Conservation (phyloP, 2,113 vertebrate species). For the Chauna torquata region DNA sequence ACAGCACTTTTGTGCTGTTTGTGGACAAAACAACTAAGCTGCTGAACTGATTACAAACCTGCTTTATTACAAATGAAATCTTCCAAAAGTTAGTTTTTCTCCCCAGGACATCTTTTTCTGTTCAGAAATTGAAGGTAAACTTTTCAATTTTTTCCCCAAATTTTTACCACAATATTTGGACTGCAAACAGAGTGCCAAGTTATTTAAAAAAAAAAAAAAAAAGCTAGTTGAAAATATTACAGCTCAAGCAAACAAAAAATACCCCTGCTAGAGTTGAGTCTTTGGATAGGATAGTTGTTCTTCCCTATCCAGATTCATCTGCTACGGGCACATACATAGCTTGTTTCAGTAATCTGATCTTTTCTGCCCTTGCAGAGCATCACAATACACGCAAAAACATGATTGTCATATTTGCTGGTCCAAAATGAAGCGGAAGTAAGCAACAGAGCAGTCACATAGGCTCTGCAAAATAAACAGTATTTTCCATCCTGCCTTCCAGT, state of each 20-base stretch:
- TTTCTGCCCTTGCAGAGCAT: neutral
- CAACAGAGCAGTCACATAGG: neutral
- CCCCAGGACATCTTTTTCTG: neutral
- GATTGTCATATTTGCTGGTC: neutral
- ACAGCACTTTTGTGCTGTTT: neutral
- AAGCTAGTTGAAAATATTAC: neutral
- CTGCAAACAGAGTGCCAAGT: neutral
- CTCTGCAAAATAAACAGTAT: neutral
- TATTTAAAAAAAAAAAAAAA: neutral
- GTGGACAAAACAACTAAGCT: neutral
- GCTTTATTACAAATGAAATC: neutral
- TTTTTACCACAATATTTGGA: accelerated
- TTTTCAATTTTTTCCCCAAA: neutral
- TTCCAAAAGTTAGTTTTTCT: neutral
- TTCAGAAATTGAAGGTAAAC: neutral
- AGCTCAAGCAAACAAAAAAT: neutral
- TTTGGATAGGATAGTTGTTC: neutral
- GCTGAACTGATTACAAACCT: neutral
- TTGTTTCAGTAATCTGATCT: neutral
- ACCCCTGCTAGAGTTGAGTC: neutral
- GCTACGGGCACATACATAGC: neutral
- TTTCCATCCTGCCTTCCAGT: neutral
- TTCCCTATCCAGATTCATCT: neutral
- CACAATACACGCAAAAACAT: neutral
- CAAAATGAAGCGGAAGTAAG: neutral